phyloP scores from a whole-genome alignment of 2,797 vertebrate genomes.

The Sebastes vulpes region DNA sequence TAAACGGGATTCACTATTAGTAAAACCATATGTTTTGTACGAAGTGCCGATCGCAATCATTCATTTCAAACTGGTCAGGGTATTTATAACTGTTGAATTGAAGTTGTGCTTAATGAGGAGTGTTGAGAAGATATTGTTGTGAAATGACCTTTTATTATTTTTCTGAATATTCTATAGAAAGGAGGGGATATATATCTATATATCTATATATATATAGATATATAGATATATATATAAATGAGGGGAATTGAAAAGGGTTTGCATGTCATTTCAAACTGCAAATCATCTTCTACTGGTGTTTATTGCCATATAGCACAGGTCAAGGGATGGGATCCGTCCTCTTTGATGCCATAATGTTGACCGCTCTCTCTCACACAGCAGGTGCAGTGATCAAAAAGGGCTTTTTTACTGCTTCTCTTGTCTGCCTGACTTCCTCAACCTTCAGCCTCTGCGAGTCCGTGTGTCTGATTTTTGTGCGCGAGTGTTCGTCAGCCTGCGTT shows the following conservation, averaged over 20 bases:
- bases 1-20: constrained; percentile 64
- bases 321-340: constrained; percentile 45
- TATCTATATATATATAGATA: not conserved
- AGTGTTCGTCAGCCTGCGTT: constrained; percentile 54
- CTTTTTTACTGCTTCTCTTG: constrained; percentile 79
- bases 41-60: constrained; percentile 74
- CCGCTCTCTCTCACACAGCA: constrained; percentile 65
- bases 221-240: not conserved
- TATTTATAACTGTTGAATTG: constrained; percentile 64
- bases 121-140: constrained; percentile 48
- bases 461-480: constrained; percentile 60
- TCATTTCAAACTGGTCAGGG: constrained; percentile 72
- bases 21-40: constrained; percentile 79
- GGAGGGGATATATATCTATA: not conserved
- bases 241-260: constrained; percentile 17
- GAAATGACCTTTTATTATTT: constrained; percentile 45
- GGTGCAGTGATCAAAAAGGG: constrained; percentile 84
- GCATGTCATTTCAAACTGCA: constrained; percentile 43
- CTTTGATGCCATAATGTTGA: constrained; percentile 68
- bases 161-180: constrained; percentile 35
- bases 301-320: constrained; percentile 67
- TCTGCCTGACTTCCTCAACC: constrained; percentile 70
- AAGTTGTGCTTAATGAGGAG: constrained; percentile 60
- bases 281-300: constrained; percentile 43
- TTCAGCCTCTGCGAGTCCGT: constrained; percentile 66